phyloP scores from a whole-genome alignment of 2,888 invertebrate genomes.

The Myathropa florea region DNA sequence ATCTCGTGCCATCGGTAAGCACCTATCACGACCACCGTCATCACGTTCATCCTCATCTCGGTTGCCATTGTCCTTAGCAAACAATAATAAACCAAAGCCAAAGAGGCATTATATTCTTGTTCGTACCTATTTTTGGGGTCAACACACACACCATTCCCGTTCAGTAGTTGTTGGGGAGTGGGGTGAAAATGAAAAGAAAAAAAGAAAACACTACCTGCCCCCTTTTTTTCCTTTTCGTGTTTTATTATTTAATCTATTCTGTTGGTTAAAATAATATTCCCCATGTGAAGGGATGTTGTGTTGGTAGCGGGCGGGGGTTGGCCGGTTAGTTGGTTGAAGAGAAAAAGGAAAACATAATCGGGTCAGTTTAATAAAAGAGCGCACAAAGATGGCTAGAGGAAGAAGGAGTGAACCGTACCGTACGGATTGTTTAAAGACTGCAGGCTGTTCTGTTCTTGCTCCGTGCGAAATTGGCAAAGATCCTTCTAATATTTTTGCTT shows the following conservation, averaged over 20 bases:
- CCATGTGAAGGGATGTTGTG: slow-evolving; percentile 39
- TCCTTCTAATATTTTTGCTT: slow-evolving; percentile 26
- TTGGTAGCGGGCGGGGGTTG: not conserved
- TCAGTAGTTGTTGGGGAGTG: not conserved
- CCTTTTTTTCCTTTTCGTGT: not conserved
- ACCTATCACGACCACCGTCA: slow-evolving; percentile 22
- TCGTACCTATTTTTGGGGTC: slow-evolving; percentile 31
- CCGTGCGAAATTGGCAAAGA: slow-evolving; percentile 47
- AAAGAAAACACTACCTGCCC: not conserved
- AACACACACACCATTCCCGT: not conserved
- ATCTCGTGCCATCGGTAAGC: not conserved
- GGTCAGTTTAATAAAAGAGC: slow-evolving; percentile 70
- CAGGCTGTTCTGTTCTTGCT: slow-evolving; percentile 49
- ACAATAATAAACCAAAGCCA: slow-evolving; percentile 48
- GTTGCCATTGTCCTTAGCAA: slow-evolving; percentile 32
- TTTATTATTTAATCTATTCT: slow-evolving; percentile 67
- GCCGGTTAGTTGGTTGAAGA: not conserved
- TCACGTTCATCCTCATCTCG: not conserved
- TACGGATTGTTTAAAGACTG: slow-evolving; percentile 60
- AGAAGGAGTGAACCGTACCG: slow-evolving; percentile 15
- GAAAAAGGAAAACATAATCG: slow-evolving; percentile 53
- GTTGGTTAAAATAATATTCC: slow-evolving; percentile 58
- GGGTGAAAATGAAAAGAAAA: not conserved
- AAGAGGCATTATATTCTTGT: slow-evolving; percentile 57
- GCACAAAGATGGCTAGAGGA: slow-evolving; percentile 8